A percentile compares a stretch with the other conserved stretches of the same genome.
Evolutionary conservation across 2,113 vertebrate genomes (phyloP).

Genomic region (Jaculus jaculus): DNA sequence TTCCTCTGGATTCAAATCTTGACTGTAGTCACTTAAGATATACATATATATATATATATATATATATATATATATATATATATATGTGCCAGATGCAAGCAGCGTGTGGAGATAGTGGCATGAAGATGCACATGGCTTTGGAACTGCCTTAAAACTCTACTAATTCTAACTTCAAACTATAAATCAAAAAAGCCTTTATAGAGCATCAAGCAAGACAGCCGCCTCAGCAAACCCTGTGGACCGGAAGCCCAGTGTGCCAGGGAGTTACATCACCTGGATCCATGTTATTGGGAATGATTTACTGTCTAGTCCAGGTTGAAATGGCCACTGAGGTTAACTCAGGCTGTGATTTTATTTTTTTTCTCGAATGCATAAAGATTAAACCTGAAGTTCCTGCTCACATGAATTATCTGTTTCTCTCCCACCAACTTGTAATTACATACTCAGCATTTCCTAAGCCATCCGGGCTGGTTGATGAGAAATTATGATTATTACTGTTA

Average conservation of each 20-base stretch:
- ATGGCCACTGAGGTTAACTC: conserved; percentile 33
- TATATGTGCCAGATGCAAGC: background rate
- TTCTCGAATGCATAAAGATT: conserved; percentile 18
- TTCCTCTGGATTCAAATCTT: background rate
- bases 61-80: no score
- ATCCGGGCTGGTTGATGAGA: background rate
- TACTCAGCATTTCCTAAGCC: background rate
- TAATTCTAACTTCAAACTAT: conserved; percentile 65
- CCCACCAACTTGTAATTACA: background rate
- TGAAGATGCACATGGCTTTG: conserved; percentile 55
- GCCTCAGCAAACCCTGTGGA: conserved; percentile 49
- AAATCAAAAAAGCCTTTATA: conserved; percentile 60
- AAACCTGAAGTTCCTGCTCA: conserved; percentile 33
- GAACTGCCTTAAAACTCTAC: conserved; percentile 56
- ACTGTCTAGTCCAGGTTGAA: background rate
- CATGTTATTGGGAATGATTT: conserved; percentile 31
- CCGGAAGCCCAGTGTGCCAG: background rate
- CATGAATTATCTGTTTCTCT: background rate
- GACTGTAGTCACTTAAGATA: conserved; percentile 40
- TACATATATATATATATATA: no score
- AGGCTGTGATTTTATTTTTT: background rate
- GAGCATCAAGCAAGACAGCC: conserved; percentile 22
- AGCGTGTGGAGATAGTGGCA: conserved; percentile 16
- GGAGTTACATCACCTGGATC: background rate
- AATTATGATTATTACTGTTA: background rate